phyloP scores from a whole-genome alignment of 2,113 vertebrate species.

The Eudorcas thomsonii region DNA sequence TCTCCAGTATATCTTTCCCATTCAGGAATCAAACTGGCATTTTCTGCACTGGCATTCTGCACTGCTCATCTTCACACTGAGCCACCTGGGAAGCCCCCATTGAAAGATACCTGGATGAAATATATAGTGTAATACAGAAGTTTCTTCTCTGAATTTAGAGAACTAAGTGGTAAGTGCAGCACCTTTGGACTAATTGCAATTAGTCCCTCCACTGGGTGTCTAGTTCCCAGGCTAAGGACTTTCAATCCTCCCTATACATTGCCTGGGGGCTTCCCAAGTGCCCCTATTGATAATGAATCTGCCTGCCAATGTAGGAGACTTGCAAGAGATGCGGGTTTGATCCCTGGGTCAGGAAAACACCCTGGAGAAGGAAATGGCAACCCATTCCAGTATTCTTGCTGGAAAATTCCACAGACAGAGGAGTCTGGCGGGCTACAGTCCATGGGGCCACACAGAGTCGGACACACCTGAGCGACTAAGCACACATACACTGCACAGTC shows the following conservation, averaged over 20 bases:
- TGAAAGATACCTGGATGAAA: background rate
- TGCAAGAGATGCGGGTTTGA: background rate
- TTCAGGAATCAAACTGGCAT: background rate
- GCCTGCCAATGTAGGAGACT: background rate
- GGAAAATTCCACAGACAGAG: background rate
- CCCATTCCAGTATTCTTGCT: background rate
- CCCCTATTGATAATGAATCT: background rate
- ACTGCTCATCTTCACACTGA: background rate
- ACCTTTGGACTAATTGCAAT: background rate
- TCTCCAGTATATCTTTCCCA: background rate
- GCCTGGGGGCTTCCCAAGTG: background rate
- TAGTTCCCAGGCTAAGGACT: background rate
- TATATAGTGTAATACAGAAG: background rate
- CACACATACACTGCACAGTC: background rate
- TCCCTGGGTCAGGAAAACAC: background rate
- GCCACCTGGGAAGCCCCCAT: background rate
- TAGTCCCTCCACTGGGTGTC: rapidly evolving
- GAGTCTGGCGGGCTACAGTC: background rate
- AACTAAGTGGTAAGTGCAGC: background rate
- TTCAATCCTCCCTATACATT: background rate
- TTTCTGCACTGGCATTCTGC: background rate
- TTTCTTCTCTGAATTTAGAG: background rate
- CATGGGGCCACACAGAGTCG: rapidly evolving
- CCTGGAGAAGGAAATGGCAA: background rate
- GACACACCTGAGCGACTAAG: background rate